These are phyloP conservation scores for Acrobasis suavella DNA, from an alignment of 2,888 invertebrate species.

Conservation along the genomic window DNA sequence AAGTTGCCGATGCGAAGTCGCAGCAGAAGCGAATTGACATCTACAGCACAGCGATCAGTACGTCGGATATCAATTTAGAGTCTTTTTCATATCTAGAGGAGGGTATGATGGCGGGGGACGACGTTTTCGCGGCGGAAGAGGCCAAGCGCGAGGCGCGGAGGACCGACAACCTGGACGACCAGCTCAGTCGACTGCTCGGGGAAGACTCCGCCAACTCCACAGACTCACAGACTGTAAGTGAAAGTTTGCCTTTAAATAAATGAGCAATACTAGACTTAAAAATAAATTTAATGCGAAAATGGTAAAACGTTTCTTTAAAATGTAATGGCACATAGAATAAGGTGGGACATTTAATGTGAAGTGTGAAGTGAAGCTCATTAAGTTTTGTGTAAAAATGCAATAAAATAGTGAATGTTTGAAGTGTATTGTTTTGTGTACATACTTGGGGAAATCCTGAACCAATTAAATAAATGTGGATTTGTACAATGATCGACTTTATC, in stretches of 20 bases:
- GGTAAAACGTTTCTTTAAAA: conserved; percentile 45
- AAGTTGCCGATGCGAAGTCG: conserved; percentile 69
- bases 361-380: conserved; percentile 41
- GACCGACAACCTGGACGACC: conserved; percentile 56
- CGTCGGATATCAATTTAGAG: conserved; percentile 78
- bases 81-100: conserved; percentile 79
- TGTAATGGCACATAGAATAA: conserved; percentile 47
- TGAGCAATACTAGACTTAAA: conserved; percentile 53
- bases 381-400: conserved; percentile 21
- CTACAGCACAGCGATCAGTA: conserved; percentile 78
- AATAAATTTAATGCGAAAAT: conserved; percentile 43
- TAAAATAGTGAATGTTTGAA: conserved; percentile 24
- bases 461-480: neutral
- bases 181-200: conserved; percentile 62
- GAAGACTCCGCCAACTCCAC: conserved; percentile 65
- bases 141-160: conserved; percentile 51
- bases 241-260: conserved; percentile 67
- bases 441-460: conserved; percentile 12
- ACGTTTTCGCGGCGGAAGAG: conserved; percentile 61
- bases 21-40: conserved; percentile 77
- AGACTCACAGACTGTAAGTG: conserved; percentile 68
- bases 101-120: conserved; percentile 72
- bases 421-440: conserved; percentile 25
- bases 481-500: conserved; percentile 1
- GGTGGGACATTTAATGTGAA: conserved; percentile 55